These are phyloP conservation scores for Lymantria dispar DNA, from an alignment of 2,888 invertebrate genomes.

Conservation along the genomic window DNA sequence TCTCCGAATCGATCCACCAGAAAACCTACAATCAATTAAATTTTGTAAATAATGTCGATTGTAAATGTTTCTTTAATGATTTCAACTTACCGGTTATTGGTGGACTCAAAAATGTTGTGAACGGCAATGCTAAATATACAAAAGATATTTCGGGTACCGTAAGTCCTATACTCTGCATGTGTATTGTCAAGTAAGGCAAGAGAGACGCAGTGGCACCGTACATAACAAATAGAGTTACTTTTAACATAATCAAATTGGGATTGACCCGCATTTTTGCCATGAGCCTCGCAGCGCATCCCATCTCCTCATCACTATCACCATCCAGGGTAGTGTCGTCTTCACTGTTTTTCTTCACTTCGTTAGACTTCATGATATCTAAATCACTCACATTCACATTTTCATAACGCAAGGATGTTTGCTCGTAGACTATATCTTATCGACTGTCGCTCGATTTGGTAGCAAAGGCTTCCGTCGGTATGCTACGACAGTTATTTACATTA, in stretches of 20 bases:
- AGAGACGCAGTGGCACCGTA: constrained; percentile 93
- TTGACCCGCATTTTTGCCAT: constrained; percentile 84
- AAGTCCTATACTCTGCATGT: constrained; percentile 94
- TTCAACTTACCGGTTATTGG: constrained; percentile 87
- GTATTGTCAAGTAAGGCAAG: constrained; percentile 93
- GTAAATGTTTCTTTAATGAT: constrained; percentile 1
- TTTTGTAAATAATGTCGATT: constrained; percentile 1
- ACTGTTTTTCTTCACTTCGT: constrained; percentile 68
- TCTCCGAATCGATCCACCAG: constrained; percentile 93
- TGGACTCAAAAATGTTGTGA: constrained; percentile 92
- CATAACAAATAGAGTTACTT: constrained; percentile 91
- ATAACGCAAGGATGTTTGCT: constrained; percentile 54
- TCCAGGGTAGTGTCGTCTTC: constrained; percentile 75
- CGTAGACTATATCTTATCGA: constrained; percentile 72
- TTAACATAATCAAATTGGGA: constrained; percentile 90
- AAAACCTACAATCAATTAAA: constrained; percentile 82
- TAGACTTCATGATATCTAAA: constrained; percentile 60
- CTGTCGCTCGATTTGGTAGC: constrained; percentile 60
- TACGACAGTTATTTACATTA: constrained; percentile 66
- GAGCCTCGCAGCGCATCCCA: constrained; percentile 67
- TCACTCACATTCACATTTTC: constrained; percentile 56
- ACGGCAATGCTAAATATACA: constrained; percentile 92
- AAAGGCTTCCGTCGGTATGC: constrained; percentile 46
- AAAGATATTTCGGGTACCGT: constrained; percentile 93
- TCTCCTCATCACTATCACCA: constrained; percentile 62